A percentile compares a stretch with the other conserved stretches of the same genome.
phyloP scores from a whole-genome alignment of 2,888 invertebrate species.

The Ennomos fuscantarius region DNA sequence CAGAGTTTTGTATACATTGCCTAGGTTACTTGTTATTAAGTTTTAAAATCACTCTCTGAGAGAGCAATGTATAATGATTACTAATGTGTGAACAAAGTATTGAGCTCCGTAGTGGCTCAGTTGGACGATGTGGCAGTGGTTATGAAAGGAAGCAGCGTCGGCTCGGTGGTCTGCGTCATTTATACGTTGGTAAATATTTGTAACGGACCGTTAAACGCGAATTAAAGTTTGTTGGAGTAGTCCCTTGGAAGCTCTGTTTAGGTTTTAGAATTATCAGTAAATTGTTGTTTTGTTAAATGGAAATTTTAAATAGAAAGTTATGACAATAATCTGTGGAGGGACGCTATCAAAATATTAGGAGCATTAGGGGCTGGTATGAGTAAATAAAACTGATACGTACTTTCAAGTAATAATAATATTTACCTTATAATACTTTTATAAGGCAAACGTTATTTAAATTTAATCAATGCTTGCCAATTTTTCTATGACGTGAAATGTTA shows the following conservation, averaged over 20 bases:
- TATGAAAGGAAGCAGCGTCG: conserved; percentile 64
- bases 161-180: conserved; percentile 62
- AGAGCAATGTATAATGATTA: conserved; percentile 41
- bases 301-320: too few relatives aligned
- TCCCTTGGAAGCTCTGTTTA: conserved; percentile 20
- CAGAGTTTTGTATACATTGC: conserved; percentile 6
- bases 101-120: conserved; percentile 22
- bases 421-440: too few relatives aligned
- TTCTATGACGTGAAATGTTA: too few relatives aligned
- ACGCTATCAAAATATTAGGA: too few relatives aligned
- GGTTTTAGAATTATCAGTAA: too few relatives aligned
- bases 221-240: conserved; percentile 60
- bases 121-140: conserved; percentile 58
- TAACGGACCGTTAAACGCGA: conserved; percentile 58
- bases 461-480: too few relatives aligned
- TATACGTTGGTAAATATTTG: conserved; percentile 66
- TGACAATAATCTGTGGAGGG: too few relatives aligned
- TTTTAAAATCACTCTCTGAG: not conserved
- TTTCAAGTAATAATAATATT: too few relatives aligned
- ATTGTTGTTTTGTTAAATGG: too few relatives aligned
- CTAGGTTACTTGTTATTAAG: not conserved
- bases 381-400: too few relatives aligned
- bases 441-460: too few relatives aligned
- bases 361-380: too few relatives aligned
- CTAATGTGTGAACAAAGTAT: conserved; percentile 8